Evolutionary conservation across 2,888 invertebrate genomes (phyloP).

Genomic region (Halictus ligatus): DNA sequence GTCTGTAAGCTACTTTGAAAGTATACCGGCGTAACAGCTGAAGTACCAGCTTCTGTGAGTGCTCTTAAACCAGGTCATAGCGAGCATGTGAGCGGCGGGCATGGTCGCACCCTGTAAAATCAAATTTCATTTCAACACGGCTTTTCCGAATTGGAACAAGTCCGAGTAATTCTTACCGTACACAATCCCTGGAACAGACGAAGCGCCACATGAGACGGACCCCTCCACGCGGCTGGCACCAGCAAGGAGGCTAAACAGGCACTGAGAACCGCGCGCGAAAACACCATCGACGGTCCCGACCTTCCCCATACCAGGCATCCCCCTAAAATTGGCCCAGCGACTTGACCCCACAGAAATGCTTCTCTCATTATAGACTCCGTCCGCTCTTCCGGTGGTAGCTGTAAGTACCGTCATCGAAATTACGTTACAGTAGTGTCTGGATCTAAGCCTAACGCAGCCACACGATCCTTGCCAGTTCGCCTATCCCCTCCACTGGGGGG

Average conservation of each 20-base stretch:
- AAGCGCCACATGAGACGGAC: conserved; percentile 86
- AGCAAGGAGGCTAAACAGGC: conserved; percentile 86
- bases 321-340: conserved; percentile 85
- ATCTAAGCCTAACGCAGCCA: too few relatives aligned
- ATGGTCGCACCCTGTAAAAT: conserved; percentile 85
- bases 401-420: conserved; percentile 19
- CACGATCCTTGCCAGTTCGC: too few relatives aligned
- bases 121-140: background rate
- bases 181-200: conserved; percentile 86
- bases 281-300: conserved; percentile 86
- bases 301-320: conserved; percentile 86
- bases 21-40: conserved; percentile 86
- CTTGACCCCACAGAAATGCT: conserved; percentile 87
- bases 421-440: background rate
- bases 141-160: background rate
- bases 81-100: conserved; percentile 87
- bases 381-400: conserved; percentile 86
- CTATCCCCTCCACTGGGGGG: too few relatives aligned
- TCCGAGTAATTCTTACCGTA: conserved; percentile 82
- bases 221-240: conserved; percentile 86
- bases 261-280: conserved; percentile 86
- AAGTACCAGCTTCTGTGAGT: conserved; percentile 86
- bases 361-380: conserved; percentile 86
- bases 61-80: conserved; percentile 87
- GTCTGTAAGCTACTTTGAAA: background rate